These are phyloP conservation scores for Myocastor coypus DNA, from an alignment of 2,113 vertebrate species.

Conservation along the genomic window DNA sequence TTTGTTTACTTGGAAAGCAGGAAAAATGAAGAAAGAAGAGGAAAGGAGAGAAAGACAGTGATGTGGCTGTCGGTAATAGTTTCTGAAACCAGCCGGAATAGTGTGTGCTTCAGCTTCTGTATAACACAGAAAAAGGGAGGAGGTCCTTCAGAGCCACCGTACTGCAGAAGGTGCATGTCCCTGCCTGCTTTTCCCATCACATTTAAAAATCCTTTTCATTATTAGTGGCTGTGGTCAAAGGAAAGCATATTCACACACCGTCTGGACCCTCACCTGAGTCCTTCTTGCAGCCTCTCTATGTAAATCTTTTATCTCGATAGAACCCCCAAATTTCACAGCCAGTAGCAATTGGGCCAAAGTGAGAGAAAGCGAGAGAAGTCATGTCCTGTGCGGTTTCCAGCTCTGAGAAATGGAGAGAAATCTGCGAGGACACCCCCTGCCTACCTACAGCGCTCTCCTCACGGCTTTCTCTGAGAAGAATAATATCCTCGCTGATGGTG, in stretches of 20 bases:
- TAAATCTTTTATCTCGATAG: background rate
- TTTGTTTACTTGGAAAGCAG: background rate
- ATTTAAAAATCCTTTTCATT: constrained; percentile 69
- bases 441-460: background rate
- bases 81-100: constrained; percentile 75
- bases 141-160: constrained; percentile 70
- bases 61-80: constrained; percentile 77
- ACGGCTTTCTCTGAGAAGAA: background rate
- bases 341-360: background rate
- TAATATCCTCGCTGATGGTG: background rate
- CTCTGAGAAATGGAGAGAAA: background rate
- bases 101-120: constrained; percentile 60
- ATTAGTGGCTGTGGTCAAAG: constrained; percentile 41
- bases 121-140: constrained; percentile 79
- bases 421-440: background rate
- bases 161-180: constrained; percentile 54
- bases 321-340: background rate
- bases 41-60: constrained; percentile 4
- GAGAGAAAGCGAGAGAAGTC: background rate
- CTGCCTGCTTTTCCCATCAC: background rate
- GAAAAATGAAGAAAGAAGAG: background rate
- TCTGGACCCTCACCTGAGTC: background rate
- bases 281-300: constrained; percentile 35
- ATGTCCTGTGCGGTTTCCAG: background rate
- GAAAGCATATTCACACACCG: background rate